Evolutionary conservation across 2,797 vertebrate species (phyloP).

Genomic region (Thunnus albacares): DNA sequence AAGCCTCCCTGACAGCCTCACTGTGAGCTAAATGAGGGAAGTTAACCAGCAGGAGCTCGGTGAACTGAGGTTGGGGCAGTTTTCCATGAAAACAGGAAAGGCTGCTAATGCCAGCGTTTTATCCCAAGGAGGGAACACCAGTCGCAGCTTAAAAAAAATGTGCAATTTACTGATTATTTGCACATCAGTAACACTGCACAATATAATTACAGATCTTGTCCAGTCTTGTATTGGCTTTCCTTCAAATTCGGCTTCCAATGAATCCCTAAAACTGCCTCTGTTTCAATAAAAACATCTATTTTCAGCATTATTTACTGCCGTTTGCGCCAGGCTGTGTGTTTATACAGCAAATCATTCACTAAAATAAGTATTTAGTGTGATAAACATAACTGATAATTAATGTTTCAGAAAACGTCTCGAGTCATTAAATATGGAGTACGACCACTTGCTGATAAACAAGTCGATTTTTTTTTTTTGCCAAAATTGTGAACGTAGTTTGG

Average conservation of each 20-base stretch:
- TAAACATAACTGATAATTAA: neutral
- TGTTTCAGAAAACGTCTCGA: neutral
- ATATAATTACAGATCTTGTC: no score
- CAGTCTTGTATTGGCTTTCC: rapidly evolving
- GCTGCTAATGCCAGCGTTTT: slow-evolving; percentile 5
- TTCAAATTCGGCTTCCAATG: slow-evolving; percentile 5
- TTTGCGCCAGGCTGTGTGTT: neutral
- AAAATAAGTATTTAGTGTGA: neutral
- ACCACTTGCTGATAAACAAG: rapidly evolving
- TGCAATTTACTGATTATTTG: neutral
- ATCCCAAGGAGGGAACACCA: no score
- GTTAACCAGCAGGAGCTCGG: neutral
- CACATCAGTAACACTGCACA: rapidly evolving
- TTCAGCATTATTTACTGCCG: neutral
- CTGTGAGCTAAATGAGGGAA: no score
- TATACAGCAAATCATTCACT: neutral
- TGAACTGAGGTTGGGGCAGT: neutral
- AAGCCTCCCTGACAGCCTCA: neutral
- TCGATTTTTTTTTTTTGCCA: neutral
- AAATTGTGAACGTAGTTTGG: slow-evolving; percentile 21
- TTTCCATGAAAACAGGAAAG: slow-evolving; percentile 82
- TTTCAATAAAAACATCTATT: neutral
- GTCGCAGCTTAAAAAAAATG: neutral
- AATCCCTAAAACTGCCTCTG: rapidly evolving
- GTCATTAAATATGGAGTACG: rapidly evolving